These are phyloP conservation scores for Diprion similis DNA, from an alignment of 1,140 invertebrate species.

Conservation along the genomic window DNA sequence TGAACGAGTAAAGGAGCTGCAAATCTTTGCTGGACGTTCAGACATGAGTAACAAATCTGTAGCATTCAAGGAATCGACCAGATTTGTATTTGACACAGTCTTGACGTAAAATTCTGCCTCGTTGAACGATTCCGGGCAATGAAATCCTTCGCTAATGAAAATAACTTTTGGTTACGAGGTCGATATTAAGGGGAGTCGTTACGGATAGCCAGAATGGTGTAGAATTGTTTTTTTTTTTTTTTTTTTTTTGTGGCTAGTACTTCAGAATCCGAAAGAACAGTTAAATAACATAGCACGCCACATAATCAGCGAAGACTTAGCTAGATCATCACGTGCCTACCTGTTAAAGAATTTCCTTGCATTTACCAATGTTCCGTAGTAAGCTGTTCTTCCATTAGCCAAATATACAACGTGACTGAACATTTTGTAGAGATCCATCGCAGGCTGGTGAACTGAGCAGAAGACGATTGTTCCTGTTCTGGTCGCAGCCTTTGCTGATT, in stretches of 20 bases:
- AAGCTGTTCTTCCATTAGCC: conserved; percentile 63
- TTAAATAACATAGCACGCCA: too few species aligned
- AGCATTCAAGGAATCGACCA: not conserved
- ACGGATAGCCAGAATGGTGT: too few species aligned
- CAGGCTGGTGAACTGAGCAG: conserved; percentile 90
- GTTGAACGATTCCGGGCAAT: conserved; percentile 35
- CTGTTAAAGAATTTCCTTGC: conserved; percentile 34
- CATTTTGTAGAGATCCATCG: conserved; percentile 75
- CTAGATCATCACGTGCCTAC: conserved; percentile 20
- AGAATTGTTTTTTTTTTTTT: too few species aligned
- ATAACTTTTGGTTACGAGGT: too few species aligned
- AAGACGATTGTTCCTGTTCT: conserved; percentile 76
- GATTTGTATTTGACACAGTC: conserved; percentile 22
- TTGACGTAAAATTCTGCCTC: conserved; percentile 41
- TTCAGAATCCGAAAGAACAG: not conserved
- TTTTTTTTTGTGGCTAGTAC: not conserved
- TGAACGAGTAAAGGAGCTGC: conserved; percentile 19
- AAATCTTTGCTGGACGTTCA: conserved; percentile 11
- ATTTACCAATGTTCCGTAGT: conserved; percentile 53
- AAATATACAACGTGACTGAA: conserved; percentile 68
- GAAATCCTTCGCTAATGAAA: conserved; percentile 26
- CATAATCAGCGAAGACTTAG: not conserved
- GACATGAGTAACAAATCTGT: not conserved
- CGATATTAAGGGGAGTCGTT: too few species aligned
- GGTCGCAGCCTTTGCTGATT: conserved; percentile 70